Conservation (phyloP, 2,113 vertebrate genomes). For the Macheiramphus alcinus region DNA sequence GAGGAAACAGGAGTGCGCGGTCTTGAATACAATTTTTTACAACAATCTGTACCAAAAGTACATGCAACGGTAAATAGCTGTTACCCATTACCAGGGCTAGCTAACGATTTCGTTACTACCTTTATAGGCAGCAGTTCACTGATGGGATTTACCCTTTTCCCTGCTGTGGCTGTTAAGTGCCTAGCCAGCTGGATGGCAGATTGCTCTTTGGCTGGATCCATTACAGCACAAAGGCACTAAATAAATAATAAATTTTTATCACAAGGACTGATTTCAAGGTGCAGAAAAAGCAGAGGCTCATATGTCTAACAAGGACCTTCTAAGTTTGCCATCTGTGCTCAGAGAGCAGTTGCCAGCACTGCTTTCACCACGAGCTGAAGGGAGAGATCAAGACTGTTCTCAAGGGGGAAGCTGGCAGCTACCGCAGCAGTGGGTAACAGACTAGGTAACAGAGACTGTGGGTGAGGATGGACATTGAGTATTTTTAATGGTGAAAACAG, state of each 20-base stretch:
- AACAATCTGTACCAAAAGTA: not conserved
- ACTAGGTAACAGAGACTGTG: not conserved
- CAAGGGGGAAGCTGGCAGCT: not conserved
- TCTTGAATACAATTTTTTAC: not conserved
- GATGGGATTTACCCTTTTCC: not conserved
- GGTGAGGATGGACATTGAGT: accelerated
- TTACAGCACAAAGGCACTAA: not conserved
- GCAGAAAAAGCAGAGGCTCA: not conserved
- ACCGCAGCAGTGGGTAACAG: not conserved
- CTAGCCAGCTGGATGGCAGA: not conserved
- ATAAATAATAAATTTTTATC: not conserved
- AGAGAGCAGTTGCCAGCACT: not conserved
- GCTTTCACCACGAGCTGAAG: not conserved
- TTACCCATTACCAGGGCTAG: not conserved
- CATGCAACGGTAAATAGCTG: not conserved
- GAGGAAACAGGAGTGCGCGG: not conserved
- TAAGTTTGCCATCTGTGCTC: not conserved
- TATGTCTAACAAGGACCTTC: not conserved
- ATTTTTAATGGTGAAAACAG: not conserved
- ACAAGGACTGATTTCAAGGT: not conserved
- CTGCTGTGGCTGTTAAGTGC: not conserved
- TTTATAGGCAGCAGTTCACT: not conserved
- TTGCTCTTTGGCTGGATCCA: not conserved
- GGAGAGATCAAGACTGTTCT: not conserved
- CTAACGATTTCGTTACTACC: not conserved